Base-by-base conservation (phyloP, 2,797 vertebrate genomes). In the Petrocephalus sullivani region DNA sequence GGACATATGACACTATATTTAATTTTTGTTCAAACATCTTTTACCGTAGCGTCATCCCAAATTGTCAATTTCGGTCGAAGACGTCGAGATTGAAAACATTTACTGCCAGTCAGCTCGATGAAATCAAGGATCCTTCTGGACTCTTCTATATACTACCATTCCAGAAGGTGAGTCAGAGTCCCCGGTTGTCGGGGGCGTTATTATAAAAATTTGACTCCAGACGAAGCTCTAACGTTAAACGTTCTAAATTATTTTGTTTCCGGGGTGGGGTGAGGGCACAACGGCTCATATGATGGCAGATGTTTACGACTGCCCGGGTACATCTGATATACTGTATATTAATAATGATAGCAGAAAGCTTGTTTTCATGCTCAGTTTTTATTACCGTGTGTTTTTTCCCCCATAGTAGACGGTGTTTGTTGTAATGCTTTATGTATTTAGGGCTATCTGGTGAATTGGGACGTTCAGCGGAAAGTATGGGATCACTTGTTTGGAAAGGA, bases 381-480 rank as follows among this genome's bases (percentile, higher is more conserved):
- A n/a, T 83, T 21, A 53, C 9, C 16, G 2, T 33, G 23, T 41
- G 54, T 41, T 9, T 86, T 58, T 37, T 9, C 8, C 49, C 7
- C 2, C 4, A 28, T 33, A 57, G 51, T 33, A 51, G 16, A n/a
- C 37, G 57, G n/a, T 54, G 60, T 67, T 23, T 58, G 19, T 78
- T 46, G 56, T 75, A 54, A 88, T 64, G 64, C 21, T 28, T 37
- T 33, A 4, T 88, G 58, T 90, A 1, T 57, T 81, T 93, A 99
- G 98, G 98, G 98, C 67, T 99, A 99, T 90, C 95, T 99, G 93
- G 98, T 99, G 41, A 99, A 98, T 92, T 99, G 98, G 98, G 98
- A 99, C 91, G 98, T 99, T 87, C 98, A 99, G 92, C 96, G 98
- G 90, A 98, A 99, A 92, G 98, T 99, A 54, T 99, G 98, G 98